These are phyloP conservation scores for Alentia gelatinosa DNA, from an alignment of 2,888 invertebrate genomes.

Conservation along the genomic window DNA sequence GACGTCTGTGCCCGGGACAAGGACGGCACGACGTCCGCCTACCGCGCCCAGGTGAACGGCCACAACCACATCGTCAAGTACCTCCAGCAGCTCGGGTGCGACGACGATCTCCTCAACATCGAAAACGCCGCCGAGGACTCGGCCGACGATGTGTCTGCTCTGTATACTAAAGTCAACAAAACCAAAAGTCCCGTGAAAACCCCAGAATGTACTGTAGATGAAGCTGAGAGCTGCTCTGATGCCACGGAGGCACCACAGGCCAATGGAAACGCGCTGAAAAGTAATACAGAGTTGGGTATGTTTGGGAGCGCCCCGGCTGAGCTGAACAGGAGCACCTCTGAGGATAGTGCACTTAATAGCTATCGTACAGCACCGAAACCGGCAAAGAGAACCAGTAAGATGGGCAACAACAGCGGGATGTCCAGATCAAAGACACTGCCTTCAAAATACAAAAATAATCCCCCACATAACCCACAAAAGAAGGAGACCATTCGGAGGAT, in stretches of 20 bases:
- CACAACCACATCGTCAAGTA: conserved; percentile 61
- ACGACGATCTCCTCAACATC: conserved; percentile 54
- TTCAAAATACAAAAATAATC: neutral
- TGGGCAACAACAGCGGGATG: neutral
- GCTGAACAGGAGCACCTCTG: neutral
- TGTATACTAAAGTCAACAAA: neutral
- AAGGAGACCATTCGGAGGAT: conserved; percentile 29
- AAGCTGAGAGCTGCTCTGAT: no score
- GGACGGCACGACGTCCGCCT: conserved; percentile 67
- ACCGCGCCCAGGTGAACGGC: conserved; percentile 56
- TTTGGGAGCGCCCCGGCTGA: conserved; percentile 44
- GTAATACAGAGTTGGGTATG: neutral
- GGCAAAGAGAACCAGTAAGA: neutral
- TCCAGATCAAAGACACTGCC: neutral
- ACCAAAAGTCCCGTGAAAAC: neutral
- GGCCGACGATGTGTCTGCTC: neutral
- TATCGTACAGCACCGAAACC: neutral
- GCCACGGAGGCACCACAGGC: neutral
- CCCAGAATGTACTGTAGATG: neutral
- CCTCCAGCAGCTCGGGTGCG: conserved; percentile 55
- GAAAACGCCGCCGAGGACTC: neutral
- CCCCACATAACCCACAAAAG: neutral
- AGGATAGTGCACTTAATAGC: neutral
- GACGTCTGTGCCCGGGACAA: conserved; percentile 63
- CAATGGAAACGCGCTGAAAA: neutral